Percentiles rank a stretch among this genome's conserved stretches.
These are phyloP conservation scores for Philereme vetulata DNA, from an alignment of 2,888 invertebrate species.

Conservation along the genomic window DNA sequence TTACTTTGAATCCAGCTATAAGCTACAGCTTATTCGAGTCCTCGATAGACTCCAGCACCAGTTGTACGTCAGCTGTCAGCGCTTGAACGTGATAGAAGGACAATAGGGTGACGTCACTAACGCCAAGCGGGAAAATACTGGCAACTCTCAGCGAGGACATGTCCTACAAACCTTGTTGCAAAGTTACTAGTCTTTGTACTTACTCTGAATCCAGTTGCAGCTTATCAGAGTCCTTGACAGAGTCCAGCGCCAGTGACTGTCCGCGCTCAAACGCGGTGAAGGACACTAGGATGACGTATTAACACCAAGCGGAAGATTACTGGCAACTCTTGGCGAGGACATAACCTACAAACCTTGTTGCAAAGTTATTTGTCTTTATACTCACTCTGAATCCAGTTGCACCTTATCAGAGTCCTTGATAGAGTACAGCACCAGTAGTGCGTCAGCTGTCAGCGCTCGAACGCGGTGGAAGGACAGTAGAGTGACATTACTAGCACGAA, in stretches of 20 bases:
- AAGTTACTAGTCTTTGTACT: no score
- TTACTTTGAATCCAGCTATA: constrained; percentile 88
- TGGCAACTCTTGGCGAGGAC: no score
- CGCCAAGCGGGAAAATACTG: no score
- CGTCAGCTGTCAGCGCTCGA: constrained; percentile 92
- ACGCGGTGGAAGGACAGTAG: constrained; percentile 98
- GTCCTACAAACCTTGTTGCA: no score
- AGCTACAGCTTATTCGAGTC: constrained; percentile 94
- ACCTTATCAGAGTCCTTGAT: constrained; percentile 93
- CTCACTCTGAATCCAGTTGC: constrained; percentile 89
- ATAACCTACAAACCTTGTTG: no score
- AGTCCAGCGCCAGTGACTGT: constrained; percentile 92
- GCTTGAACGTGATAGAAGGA: constrained; percentile 97
- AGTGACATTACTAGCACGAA: no score
- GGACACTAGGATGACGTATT: no score
- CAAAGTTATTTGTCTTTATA: no score
- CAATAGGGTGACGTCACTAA: no score
- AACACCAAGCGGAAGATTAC: no score
- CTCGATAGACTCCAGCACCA: constrained; percentile 93
- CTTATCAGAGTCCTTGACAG: constrained; percentile 93
- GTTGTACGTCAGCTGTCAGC: constrained; percentile 91
- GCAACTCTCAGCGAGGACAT: no score
- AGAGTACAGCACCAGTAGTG: constrained; percentile 92
- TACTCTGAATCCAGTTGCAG: constrained; percentile 91
- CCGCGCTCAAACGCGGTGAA: constrained; percentile 95